These are phyloP conservation scores for Typhlomys cinereus DNA, from an alignment of 2,113 vertebrate species.

Conservation along the genomic window DNA sequence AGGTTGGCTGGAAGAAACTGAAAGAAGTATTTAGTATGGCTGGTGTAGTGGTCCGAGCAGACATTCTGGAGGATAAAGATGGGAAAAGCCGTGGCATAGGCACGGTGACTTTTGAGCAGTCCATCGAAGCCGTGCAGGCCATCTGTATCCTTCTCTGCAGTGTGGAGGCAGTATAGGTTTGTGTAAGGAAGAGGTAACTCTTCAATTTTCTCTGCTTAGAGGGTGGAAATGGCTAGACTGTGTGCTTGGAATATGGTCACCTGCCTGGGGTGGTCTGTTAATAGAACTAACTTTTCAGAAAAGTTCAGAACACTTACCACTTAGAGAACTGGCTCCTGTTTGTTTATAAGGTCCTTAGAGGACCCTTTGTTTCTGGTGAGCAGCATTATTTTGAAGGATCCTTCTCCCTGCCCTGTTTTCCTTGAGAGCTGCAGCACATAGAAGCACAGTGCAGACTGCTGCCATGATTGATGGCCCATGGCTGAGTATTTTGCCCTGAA, in stretches of 20 bases:
- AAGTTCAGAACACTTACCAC: not conserved
- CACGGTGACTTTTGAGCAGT: conserved; percentile 96
- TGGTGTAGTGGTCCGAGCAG: conserved; percentile 92
- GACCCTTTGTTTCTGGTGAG: not conserved
- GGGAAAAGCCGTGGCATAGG: conserved; percentile 98
- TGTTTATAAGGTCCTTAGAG: not conserved
- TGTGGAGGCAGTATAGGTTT: not conserved
- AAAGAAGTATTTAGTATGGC: conserved; percentile 99
- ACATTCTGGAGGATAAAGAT: conserved; percentile 98
- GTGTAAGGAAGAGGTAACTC: not conserved
- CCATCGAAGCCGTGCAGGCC: conserved; percentile 97
- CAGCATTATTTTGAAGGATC: conserved; percentile 6
- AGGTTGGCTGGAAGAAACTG: conserved; percentile 99
- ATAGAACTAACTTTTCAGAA: not conserved
- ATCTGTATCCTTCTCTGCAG: conserved; percentile 94
- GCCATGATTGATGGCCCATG: not conserved
- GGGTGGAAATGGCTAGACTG: not conserved
- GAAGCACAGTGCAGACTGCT: not conserved
- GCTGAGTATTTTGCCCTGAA: not conserved
- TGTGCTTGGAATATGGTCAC: not conserved
- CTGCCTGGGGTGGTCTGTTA: not conserved
- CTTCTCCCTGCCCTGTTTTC: not conserved
- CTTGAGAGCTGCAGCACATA: not conserved
- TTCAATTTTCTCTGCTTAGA: not conserved
- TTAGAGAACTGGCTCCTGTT: not conserved